phyloP scores from a whole-genome alignment of 2,113 vertebrate species.

The Ivindomyrus marchei region DNA sequence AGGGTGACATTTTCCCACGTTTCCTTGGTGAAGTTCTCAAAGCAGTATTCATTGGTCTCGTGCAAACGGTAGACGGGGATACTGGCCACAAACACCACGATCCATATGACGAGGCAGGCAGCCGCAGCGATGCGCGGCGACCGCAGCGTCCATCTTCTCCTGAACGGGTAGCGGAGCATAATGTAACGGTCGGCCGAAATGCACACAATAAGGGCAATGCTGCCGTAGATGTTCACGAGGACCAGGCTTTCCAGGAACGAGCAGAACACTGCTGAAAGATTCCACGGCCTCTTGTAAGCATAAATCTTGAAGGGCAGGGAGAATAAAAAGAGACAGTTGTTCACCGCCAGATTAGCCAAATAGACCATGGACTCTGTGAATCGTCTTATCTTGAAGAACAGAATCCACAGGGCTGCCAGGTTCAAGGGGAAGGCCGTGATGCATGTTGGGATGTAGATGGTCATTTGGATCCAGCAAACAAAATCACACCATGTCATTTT shows the following conservation, averaged over 20 bases:
- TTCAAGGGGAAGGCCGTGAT: constrained; percentile 55
- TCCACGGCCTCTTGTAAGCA: constrained; percentile 47
- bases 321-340: constrained; percentile 59
- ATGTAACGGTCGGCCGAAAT: constrained; percentile 58
- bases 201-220: constrained; percentile 59
- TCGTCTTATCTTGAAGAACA: constrained; percentile 49
- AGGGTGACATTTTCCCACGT: constrained; percentile 45
- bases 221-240: constrained; percentile 64
- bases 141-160: constrained; percentile 27
- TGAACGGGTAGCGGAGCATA: constrained; percentile 45
- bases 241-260: constrained; percentile 59
- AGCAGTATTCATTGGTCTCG: constrained; percentile 31
- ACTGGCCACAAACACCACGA: constrained; percentile 30
- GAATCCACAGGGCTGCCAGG: constrained; percentile 49
- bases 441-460: constrained; percentile 49
- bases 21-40: constrained; percentile 48
- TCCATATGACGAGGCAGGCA: constrained; percentile 47
- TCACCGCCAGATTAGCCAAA: constrained; percentile 54
- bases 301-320: constrained; percentile 63
- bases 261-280: constrained; percentile 48
- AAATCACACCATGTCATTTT: not conserved
- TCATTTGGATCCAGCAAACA: constrained; percentile 43
- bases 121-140: constrained; percentile 49
- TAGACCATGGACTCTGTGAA: constrained; percentile 56
- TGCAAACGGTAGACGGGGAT: constrained; percentile 39